Evolutionary conservation across 2,113 vertebrate genomes (phyloP).

Genomic region (Stercorarius parasiticus): DNA sequence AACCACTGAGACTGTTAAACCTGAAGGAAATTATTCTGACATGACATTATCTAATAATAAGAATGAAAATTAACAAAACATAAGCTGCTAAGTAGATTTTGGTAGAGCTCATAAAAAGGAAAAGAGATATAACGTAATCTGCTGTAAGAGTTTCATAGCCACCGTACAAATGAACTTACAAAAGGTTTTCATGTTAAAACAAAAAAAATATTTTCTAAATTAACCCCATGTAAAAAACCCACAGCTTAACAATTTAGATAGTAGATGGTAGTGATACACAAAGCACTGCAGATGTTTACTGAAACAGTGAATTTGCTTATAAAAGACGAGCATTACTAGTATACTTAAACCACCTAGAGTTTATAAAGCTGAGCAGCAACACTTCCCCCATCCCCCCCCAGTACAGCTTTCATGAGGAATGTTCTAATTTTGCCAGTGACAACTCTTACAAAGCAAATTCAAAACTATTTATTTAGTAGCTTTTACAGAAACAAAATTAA

Average conservation of each 20-base stretch:
- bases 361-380: not conserved
- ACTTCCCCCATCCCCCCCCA: not conserved
- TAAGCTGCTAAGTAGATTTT: not conserved
- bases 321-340: not conserved
- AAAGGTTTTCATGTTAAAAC: not conserved
- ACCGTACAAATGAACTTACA: not conserved
- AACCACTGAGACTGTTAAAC: not conserved
- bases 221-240: not conserved
- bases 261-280: not conserved
- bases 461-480: constrained; percentile 43
- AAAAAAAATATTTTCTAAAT: not conserved
- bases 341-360: not conserved
- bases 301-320: not conserved
- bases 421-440: not conserved
- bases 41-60: not conserved
- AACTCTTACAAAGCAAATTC: not conserved
- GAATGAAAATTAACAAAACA: not conserved
- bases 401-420: not conserved
- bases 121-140: not conserved
- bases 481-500: constrained; percentile 18
- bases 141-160: not conserved
- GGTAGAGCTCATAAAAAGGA: not conserved
- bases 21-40: not conserved
- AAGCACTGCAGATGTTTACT: not conserved
- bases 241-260: not conserved